Evolutionary conservation across 2,113 vertebrate genomes (phyloP).

Genomic region (Scytalopus superciliaris): DNA sequence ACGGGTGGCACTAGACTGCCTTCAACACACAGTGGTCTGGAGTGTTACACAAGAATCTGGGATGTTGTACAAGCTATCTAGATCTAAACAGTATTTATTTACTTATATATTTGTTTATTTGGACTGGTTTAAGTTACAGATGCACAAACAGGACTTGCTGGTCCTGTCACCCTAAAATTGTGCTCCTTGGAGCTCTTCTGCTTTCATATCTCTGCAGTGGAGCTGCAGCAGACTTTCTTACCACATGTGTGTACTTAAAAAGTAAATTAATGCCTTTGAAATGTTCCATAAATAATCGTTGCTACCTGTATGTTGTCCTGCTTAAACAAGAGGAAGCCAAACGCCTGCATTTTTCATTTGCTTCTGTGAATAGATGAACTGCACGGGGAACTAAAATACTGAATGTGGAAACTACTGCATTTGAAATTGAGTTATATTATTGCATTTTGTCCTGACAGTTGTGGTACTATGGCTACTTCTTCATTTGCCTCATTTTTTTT

Average conservation of each 20-base stretch:
- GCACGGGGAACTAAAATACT: background rate
- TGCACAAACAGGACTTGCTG: background rate
- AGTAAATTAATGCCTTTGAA: background rate
- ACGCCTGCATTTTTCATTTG: background rate
- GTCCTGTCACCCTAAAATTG: background rate
- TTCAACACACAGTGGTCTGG: background rate
- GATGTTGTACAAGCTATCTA: background rate
- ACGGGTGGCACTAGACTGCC: background rate
- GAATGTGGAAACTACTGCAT: background rate
- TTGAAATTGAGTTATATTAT: background rate
- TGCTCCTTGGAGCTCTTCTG: background rate
- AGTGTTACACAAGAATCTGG: background rate
- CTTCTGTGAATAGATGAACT: background rate
- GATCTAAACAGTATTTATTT: background rate
- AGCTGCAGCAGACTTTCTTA: background rate
- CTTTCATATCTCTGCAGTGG: background rate
- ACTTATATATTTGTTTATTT: background rate
- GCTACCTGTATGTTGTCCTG: background rate
- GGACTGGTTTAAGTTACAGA: background rate
- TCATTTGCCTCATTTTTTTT: background rate
- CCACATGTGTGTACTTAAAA: background rate
- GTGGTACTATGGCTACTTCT: background rate
- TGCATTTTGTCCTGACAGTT: background rate
- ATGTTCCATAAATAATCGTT: background rate
- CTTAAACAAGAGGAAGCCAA: background rate